Base-by-base conservation (phyloP, 2,888 invertebrate species). In the Phyllotreta cruciferae region DNA sequence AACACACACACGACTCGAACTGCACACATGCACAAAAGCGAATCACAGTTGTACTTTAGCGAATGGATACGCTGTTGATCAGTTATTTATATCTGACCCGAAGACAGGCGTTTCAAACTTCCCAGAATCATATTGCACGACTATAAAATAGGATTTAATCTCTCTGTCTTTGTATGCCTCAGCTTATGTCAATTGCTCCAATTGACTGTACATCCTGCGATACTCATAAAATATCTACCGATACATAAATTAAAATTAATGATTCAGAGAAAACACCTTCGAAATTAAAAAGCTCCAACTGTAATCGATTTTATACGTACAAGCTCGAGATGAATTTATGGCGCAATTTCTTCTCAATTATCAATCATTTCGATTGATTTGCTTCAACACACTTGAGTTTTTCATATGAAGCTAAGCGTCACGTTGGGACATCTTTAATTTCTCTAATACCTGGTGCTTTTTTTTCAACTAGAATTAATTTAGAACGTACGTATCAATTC, bases 131-230 rank as follows among this genome's bases (percentile, higher is more conserved):
- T 69, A 70, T 63, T 66, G 70, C 66, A 67, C 67, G 64, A 69
- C 67, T 64, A 72, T 72, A 72, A 71, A 72, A 63, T 69, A 70
- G 71, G 72, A 71, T 72, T 72, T 70, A 71, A 72, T 71, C 70
- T 66, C 37, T 56, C 69, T 66, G 70, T 69, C 64, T 66, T 24
- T 47, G 56, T 52, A 53, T 62, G 56, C 38, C 41, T 56, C 53
- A 49, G 56, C 65, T 62, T 68, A 69, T 69, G 71, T 70, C 72
- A 72, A 69, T 70, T 66, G 69, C 64, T 68, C 70, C 72, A 70
- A 70, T 71, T 70, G 72, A 64, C 62, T 66, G 60, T 62, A 53
- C 57, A 64, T 55, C 57, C 49, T 64, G 55, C 60, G 42, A 52
- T 60, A 62, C 53, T 49, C 58, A 60, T 64, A 66, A 64, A 61